Percentiles rank a stretch among this genome's conserved stretches.
These are phyloP conservation scores for Delphinapterus leucas DNA, from an alignment of 2,113 vertebrate species.

Conservation along the genomic window DNA sequence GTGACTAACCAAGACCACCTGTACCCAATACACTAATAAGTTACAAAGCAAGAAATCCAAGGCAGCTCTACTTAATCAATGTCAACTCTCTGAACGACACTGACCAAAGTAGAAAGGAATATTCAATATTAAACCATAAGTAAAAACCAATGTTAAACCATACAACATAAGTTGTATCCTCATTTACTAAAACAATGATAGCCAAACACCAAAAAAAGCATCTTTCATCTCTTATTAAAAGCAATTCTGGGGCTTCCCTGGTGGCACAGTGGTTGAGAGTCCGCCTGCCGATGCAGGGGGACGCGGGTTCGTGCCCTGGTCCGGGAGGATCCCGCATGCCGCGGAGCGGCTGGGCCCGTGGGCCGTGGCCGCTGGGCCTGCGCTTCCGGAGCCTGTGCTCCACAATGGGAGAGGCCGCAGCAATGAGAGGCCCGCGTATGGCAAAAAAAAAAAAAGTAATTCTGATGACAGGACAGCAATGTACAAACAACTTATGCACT, in stretches of 20 bases:
- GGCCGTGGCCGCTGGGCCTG: too few relatives aligned
- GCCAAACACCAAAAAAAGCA: neutral
- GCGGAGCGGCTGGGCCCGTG: too few relatives aligned
- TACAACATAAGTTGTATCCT: neutral
- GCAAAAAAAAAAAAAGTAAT: neutral
- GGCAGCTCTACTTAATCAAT: slow-evolving; percentile 17
- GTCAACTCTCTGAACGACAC: slow-evolving; percentile 29
- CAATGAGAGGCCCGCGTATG: too few relatives aligned
- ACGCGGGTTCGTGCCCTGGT: too few relatives aligned
- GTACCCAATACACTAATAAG: slow-evolving; percentile 43
- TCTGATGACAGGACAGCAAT: neutral
- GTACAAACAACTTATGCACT: neutral
- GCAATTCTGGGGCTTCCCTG: neutral
- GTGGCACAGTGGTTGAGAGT: too few relatives aligned
- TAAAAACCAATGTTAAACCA: neutral
- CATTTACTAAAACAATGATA: neutral
- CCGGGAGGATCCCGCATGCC: too few relatives aligned
- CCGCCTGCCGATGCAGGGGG: too few relatives aligned
- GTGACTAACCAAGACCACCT: slow-evolving; percentile 61
- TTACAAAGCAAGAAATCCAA: slow-evolving; percentile 52
- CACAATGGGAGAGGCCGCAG: too few relatives aligned
- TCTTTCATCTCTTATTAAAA: neutral
- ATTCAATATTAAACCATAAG: slow-evolving; percentile 13
- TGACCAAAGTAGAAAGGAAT: slow-evolving; percentile 37
- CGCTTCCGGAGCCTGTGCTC: too few relatives aligned